phyloP scores from a whole-genome alignment of 1,140 invertebrate genomes.

The Drosophila ohnishii region DNA sequence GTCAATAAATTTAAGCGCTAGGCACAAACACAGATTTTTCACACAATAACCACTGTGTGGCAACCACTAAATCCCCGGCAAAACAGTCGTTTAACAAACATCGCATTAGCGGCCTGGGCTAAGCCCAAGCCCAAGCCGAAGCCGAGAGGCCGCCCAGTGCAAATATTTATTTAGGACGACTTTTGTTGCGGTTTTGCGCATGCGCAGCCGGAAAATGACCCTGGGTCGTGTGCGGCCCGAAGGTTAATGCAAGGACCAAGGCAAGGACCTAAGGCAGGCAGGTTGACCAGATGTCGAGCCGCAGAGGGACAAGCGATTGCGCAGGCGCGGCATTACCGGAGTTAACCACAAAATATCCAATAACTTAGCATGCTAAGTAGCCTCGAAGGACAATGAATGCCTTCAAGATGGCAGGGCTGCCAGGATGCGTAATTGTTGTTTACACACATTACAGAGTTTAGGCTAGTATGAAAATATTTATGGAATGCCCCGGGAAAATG shows the following conservation, averaged over 20 bases:
- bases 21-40: slow-evolving; percentile 68
- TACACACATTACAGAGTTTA: slow-evolving; percentile 17
- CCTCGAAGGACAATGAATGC: slow-evolving; percentile 29
- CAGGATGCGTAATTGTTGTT: slow-evolving; percentile 6
- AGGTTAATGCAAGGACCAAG: slow-evolving; percentile 63
- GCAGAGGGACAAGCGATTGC: slow-evolving; percentile 19
- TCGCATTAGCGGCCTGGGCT: slow-evolving; percentile 31
- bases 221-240: slow-evolving; percentile 26
- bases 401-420: slow-evolving; percentile 19
- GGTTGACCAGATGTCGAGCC: slow-evolving; percentile 37
- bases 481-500: background rate
- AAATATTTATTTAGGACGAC: slow-evolving; percentile 73
- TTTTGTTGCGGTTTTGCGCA: slow-evolving; percentile 55
- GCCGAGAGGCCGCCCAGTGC: slow-evolving; percentile 22
- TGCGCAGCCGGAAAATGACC: slow-evolving; percentile 58
- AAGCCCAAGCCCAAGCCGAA: slow-evolving; percentile 17
- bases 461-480: background rate
- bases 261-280: slow-evolving; percentile 5
- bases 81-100: slow-evolving; percentile 64
- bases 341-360: slow-evolving; percentile 37
- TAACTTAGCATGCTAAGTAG: slow-evolving; percentile 30
- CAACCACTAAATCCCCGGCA: slow-evolving; percentile 62
- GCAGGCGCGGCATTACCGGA: slow-evolving; percentile 34
- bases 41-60: slow-evolving; percentile 64
- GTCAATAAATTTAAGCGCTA: slow-evolving; percentile 64